Evolutionary conservation across 2,113 vertebrate genomes (phyloP).

Genomic region (Carollia perspicillata): DNA sequence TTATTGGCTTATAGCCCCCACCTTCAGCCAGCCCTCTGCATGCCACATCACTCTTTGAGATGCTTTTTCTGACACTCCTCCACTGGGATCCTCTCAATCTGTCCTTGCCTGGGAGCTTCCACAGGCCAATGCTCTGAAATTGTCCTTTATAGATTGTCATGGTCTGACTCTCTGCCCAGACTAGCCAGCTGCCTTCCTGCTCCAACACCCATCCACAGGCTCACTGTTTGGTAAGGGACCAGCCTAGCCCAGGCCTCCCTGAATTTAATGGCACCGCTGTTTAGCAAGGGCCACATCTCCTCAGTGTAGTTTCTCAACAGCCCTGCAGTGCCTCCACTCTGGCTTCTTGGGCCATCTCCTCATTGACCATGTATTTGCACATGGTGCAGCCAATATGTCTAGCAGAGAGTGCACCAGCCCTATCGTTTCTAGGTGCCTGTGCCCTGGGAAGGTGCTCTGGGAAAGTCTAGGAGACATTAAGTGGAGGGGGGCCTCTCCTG

Average conservation of each 20-base stretch:
- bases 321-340: background rate
- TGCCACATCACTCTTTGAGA: background rate
- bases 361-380: background rate
- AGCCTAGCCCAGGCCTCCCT: background rate
- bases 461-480: background rate
- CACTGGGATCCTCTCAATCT: background rate
- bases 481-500: background rate
- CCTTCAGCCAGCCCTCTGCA: background rate
- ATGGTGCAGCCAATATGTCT: background rate
- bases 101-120: background rate
- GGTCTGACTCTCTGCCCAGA: background rate
- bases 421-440: background rate
- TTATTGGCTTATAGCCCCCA: background rate
- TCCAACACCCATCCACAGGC: background rate
- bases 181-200: no score
- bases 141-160: background rate
- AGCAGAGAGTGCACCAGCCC: background rate
- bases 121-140: background rate
- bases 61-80: background rate
- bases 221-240: background rate
- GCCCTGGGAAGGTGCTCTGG: no score
- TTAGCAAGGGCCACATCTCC: no score
- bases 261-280: background rate
- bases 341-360: background rate
- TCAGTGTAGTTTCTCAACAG: fast-evolving